These are phyloP conservation scores for Acomys russatus DNA, from an alignment of 2,797 vertebrate species.

Conservation along the genomic window DNA sequence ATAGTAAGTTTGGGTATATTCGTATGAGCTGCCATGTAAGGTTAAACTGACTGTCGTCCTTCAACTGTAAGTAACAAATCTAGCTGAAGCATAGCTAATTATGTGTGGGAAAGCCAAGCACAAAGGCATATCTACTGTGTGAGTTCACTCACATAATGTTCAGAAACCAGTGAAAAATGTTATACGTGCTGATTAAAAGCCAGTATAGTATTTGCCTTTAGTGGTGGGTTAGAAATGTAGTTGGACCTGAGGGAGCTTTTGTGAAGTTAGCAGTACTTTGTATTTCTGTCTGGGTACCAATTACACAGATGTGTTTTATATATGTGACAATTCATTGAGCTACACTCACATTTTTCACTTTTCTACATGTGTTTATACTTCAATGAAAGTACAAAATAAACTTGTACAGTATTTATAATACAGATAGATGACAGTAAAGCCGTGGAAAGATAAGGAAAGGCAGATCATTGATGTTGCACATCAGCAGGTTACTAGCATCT, in stretches of 20 bases:
- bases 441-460: not conserved
- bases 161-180: not conserved
- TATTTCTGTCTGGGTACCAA: slow-evolving; percentile 32
- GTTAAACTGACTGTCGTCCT: slow-evolving; percentile 1
- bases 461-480: not conserved
- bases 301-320: slow-evolving; percentile 11
- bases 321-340: not conserved
- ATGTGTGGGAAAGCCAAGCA: not conserved
- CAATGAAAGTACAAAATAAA: slow-evolving; percentile 11
- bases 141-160: not conserved
- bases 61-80: not conserved
- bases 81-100: slow-evolving; percentile 1
- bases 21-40: slow-evolving; percentile 1
- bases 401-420: not conserved
- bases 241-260: not conserved
- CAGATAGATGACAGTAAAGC: not conserved
- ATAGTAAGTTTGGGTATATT: not conserved
- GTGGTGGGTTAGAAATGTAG: not conserved
- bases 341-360: not conserved
- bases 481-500: slow-evolving; percentile 5
- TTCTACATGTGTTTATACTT: slow-evolving; percentile 36
- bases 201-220: slow-evolving; percentile 1
- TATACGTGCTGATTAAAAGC: slow-evolving; percentile 46
- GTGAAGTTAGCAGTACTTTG: slow-evolving; percentile 5
- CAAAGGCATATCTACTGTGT: not conserved